These are phyloP conservation scores for Platysteira castanea DNA, from an alignment of 2,113 vertebrate species.

Conservation along the genomic window DNA sequence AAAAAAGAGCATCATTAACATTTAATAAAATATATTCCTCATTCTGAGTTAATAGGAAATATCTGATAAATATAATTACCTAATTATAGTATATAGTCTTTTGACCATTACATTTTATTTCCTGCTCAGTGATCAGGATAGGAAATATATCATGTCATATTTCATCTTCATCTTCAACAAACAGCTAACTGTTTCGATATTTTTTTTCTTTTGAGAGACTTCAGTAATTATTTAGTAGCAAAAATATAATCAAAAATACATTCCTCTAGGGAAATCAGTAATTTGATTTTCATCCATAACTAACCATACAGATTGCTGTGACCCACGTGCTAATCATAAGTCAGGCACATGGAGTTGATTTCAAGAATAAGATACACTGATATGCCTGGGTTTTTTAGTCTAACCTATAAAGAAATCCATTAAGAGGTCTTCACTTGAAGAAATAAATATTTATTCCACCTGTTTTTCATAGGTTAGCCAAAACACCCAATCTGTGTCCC, in stretches of 20 bases:
- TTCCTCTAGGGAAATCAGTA: background rate
- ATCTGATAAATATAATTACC: background rate
- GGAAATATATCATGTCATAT: background rate
- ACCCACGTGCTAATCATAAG: background rate
- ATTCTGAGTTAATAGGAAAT: background rate
- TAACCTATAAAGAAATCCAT: background rate
- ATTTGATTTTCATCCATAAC: conserved; percentile 45
- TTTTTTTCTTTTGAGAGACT: background rate
- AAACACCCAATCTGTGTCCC: background rate
- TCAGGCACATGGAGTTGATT: conserved; percentile 9
- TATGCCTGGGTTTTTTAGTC: background rate
- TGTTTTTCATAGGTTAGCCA: background rate
- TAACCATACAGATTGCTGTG: background rate
- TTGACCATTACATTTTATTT: background rate
- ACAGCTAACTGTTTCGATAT: background rate
- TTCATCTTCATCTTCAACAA: background rate
- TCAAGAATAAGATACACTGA: background rate
- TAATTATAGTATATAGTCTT: background rate
- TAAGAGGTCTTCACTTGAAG: background rate
- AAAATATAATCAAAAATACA: background rate
- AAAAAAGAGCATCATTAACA: background rate
- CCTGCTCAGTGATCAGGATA: background rate
- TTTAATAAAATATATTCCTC: background rate
- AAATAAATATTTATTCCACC: background rate
- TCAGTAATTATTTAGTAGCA: background rate